Evolutionary conservation across 2,113 vertebrate species (phyloP), one percentile per base, ranked within the genome.

Genomic region (Aplodontia rufa): DNA sequence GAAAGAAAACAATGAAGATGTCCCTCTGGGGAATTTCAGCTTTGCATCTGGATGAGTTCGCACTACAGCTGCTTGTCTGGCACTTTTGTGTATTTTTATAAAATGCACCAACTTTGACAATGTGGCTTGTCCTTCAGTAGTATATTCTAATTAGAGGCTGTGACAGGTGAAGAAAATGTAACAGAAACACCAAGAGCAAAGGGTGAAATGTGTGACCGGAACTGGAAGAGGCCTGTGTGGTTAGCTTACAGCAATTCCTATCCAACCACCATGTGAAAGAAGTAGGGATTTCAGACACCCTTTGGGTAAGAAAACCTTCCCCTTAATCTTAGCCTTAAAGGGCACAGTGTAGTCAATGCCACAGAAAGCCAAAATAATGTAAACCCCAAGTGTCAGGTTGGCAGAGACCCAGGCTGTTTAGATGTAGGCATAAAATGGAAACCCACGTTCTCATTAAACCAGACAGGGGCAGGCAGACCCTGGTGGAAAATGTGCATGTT

Each of bases 1-100:
- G 97, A 98, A 87, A 97, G 89, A 97, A 69, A 91, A 94, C 64
- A 94, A 74, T 97, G 91, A 98, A 97, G 83, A 62, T 75, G 53
- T 53, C 74, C 60, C 71, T 93, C 82, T 87, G 40, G 96, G 95
- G 88, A 60, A 94, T 97, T 93, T 96, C 60, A 60, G 74, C 85
- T 71, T 93, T 8, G 0, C 76, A 94, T 87, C 90, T 96, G 93
- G 60, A 95, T 90, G 87, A 79, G 75, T 7, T 64, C 9, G 5
- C 68, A 75, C 93, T 78, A 87, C 74, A 68, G 91, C 89, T 96
- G 90, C 79, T 47, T 91, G 91, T 84, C 91, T 78, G 81, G 64
- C 22, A 35, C 83, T 90, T 94, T 37, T 90, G 83, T 76, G 45
- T 94, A 75, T 92, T 93, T 91, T 83, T 87, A 80, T 55, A 83